Percentiles rank a stretch among this genome's conserved stretches.
These are phyloP conservation scores for Agrochola litura DNA, from an alignment of 2,888 invertebrate species.

Conservation along the genomic window DNA sequence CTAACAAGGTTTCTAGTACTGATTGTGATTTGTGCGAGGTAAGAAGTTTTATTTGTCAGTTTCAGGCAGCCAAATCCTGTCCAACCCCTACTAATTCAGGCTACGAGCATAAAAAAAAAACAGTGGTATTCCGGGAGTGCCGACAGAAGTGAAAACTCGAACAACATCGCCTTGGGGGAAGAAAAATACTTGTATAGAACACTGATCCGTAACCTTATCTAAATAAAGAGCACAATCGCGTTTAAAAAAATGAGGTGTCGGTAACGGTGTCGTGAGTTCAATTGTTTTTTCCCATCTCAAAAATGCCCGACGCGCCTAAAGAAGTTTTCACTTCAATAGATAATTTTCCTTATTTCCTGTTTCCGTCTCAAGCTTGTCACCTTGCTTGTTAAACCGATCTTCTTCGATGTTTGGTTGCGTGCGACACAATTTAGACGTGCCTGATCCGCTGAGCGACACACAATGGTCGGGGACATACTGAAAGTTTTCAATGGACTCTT, in stretches of 20 bases:
- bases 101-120: not conserved
- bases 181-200: too few species aligned
- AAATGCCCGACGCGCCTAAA: too few species aligned
- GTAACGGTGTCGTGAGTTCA: too few species aligned
- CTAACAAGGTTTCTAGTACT: not conserved
- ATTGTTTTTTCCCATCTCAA: too few species aligned
- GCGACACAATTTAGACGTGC: conserved; percentile 76
- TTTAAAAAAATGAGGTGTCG: too few species aligned
- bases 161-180: too few species aligned
- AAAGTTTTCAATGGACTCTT: conserved; percentile 40
- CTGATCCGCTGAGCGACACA: conserved; percentile 51
- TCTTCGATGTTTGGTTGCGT: conserved; percentile 28
- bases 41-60: not conserved
- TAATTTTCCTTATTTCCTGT: not conserved
- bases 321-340: too few species aligned
- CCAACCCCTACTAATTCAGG: not conserved
- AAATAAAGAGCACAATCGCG: too few species aligned
- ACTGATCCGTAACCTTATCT: too few species aligned
- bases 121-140: too few species aligned
- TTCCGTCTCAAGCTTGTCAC: not conserved
- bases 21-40: not conserved
- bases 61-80: too few species aligned
- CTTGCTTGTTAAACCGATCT: not conserved
- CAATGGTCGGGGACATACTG: not conserved
- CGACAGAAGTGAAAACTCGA: too few species aligned